Percentiles rank a stretch among this genome's conserved stretches.
These are phyloP conservation scores for Lagria hirta DNA, from an alignment of 2,888 invertebrate genomes.

Conservation along the genomic window DNA sequence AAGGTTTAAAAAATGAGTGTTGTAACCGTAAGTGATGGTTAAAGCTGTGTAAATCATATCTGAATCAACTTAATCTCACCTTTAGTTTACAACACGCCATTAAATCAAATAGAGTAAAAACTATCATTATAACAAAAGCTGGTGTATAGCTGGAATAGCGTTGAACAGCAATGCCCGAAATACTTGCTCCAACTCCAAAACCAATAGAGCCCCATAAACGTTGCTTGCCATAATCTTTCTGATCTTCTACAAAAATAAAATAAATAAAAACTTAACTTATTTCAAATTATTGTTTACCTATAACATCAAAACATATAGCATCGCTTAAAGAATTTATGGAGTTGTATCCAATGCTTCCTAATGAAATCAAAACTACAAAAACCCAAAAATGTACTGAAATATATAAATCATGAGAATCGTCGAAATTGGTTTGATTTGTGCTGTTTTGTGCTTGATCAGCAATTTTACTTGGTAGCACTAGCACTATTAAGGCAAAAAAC, in stretches of 20 bases:
- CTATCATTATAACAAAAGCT: conserved; percentile 67
- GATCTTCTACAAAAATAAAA: conserved; percentile 59
- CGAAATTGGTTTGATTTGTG: conserved; percentile 3
- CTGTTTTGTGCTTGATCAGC: conserved; percentile 39
- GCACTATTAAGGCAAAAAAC: conserved; percentile 69
- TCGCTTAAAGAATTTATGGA: conserved; percentile 86
- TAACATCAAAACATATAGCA: conserved; percentile 85
- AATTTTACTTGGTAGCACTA: conserved; percentile 49
- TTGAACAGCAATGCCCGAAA: conserved; percentile 68
- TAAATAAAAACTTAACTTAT: conserved; percentile 32
- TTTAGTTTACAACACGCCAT: conserved; percentile 65
- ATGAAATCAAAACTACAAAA: conserved; percentile 69
- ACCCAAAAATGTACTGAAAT: conserved; percentile 69
- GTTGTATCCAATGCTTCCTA: conserved; percentile 78
- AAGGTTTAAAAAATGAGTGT: background rate
- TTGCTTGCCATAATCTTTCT: conserved; percentile 73
- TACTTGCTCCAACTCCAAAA: conserved; percentile 71
- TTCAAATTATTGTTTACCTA: conserved; percentile 60
- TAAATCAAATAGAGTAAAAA: conserved; percentile 67
- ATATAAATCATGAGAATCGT: conserved; percentile 55
- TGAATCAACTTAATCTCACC: conserved; percentile 55
- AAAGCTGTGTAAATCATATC: background rate
- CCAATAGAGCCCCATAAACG: conserved; percentile 83
- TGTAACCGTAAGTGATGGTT: background rate
- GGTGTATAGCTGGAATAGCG: conserved; percentile 66